A percentile compares a stretch with the other conserved stretches of the same genome.
phyloP scores from a whole-genome alignment of 2,113 vertebrate species.

The Albula glossodonta region DNA sequence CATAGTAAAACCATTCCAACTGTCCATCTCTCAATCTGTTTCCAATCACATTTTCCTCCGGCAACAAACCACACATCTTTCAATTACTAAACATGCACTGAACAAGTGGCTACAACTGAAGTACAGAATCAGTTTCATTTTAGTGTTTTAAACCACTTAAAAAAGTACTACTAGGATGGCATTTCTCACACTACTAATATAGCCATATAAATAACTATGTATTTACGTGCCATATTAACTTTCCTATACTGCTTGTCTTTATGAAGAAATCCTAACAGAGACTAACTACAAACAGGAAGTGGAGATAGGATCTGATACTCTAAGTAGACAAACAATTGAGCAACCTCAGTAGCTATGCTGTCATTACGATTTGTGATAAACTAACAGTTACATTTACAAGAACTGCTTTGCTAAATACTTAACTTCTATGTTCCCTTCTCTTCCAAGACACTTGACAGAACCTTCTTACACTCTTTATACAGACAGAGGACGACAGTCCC shows the following conservation, averaged over 20 bases:
- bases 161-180: neutral
- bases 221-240: neutral
- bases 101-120: neutral
- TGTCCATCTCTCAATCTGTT: neutral
- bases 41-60: neutral
- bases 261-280: neutral
- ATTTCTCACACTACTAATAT: neutral
- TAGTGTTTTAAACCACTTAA: neutral
- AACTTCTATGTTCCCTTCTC: neutral
- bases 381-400: neutral
- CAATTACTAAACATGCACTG: neutral
- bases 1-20: neutral
- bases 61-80: neutral
- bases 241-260: neutral
- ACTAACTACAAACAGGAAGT: neutral
- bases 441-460: constrained; percentile 4
- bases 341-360: neutral
- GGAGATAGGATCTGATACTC: neutral
- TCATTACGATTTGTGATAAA: neutral
- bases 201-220: neutral
- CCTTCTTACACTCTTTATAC: neutral
- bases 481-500: neutral
- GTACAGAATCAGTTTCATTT: neutral
- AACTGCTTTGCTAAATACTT: neutral
- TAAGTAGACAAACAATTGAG: neutral